Percentiles rank a stretch among this genome's conserved stretches.
Evolutionary conservation across 2,888 invertebrate species (phyloP).

Genomic region (Aphidius colemani): DNA sequence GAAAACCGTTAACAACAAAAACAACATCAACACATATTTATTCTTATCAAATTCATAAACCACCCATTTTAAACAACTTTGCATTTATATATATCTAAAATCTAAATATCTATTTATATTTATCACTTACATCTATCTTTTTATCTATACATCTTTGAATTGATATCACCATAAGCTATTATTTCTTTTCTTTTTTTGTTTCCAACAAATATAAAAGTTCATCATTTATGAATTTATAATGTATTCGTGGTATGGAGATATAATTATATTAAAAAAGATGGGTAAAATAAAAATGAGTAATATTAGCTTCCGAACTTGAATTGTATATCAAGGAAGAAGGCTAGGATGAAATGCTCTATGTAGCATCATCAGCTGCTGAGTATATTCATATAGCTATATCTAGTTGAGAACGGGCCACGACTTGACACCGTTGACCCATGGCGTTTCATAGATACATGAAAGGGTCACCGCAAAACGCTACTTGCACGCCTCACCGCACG

Average conservation of each 20-base stretch:
- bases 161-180: no score
- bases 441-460: conserved; percentile 51
- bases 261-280: background rate
- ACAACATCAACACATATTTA: background rate
- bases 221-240: no score
- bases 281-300: no score
- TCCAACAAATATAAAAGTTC: no score
- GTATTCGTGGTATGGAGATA: no score
- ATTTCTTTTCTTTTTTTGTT: no score
- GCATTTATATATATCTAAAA: no score
- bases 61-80: no score
- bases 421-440: conserved; percentile 51
- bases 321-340: background rate
- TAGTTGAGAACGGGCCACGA: conserved; percentile 41
- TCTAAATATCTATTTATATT: no score
- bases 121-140: no score
- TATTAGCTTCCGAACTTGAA: conserved; percentile 9
- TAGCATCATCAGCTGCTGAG: background rate
- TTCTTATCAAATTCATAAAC: background rate
- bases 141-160: no score
- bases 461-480: conserved; percentile 50
- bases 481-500: conserved; percentile 42
- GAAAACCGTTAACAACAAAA: no score
- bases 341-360: background rate
- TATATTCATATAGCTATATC: background rate